These are phyloP conservation scores for Amiota communis DNA, from an alignment of 2,888 invertebrate genomes.

Conservation along the genomic window DNA sequence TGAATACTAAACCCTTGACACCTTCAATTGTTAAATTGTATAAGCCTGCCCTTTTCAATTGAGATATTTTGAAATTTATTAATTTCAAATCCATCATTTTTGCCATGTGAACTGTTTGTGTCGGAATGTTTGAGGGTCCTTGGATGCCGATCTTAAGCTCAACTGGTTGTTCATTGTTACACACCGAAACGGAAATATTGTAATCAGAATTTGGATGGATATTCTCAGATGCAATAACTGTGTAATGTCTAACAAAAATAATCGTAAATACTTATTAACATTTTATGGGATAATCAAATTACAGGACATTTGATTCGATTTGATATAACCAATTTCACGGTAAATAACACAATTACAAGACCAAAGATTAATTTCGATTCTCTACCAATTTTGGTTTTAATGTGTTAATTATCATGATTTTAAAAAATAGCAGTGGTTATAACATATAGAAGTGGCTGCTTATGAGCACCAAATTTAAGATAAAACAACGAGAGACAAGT, in stretches of 20 bases:
- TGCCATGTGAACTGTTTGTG: conserved; percentile 54
- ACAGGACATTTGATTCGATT: no score
- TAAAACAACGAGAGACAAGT: no score
- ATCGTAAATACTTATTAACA: no score
- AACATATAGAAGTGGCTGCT: no score
- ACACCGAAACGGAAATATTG: conserved; percentile 82
- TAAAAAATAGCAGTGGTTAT: no score
- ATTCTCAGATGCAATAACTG: conserved; percentile 85
- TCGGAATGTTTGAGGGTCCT: conserved; percentile 60
- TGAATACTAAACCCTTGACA: conserved; percentile 81
- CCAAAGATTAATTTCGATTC: no score
- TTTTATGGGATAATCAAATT: no score
- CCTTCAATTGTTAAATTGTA: conserved; percentile 85
- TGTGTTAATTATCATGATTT: no score
- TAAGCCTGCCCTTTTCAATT: conserved; percentile 74
- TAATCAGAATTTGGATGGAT: conserved; percentile 88
- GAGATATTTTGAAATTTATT: conserved; percentile 59
- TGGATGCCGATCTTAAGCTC: conserved; percentile 62
- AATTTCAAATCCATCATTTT: conserved; percentile 55
- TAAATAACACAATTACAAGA: no score
- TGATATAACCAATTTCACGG: no score
- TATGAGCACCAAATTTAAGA: no score
- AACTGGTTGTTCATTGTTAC: conserved; percentile 63
- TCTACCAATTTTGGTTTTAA: no score
- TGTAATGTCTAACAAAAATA: conserved; percentile 74